phyloP scores from a whole-genome alignment of 2,888 invertebrate genomes.

The Heteromurus nitidus region DNA sequence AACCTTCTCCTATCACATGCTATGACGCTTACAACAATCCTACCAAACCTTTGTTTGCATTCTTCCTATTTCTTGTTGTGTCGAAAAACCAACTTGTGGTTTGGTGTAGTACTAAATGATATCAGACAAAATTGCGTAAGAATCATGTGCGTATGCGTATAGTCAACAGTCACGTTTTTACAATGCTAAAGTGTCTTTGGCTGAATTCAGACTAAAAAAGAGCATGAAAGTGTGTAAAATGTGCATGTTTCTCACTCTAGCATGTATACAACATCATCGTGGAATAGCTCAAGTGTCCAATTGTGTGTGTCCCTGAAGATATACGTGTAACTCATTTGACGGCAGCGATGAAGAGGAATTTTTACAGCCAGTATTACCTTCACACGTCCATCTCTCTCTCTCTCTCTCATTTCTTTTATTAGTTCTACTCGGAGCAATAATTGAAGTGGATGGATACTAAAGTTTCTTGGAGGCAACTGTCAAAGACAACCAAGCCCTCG shows the following conservation, averaged over 20 bases:
- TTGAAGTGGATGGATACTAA: background rate
- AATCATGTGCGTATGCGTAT: no score
- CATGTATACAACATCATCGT: no score
- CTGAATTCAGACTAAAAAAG: background rate
- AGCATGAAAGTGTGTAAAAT: background rate
- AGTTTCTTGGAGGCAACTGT: background rate
- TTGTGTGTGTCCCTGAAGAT: no score
- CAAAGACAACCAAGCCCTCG: conserved; percentile 31
- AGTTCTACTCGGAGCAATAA: background rate
- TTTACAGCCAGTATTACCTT: conserved; percentile 23
- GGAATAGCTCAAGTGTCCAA: no score
- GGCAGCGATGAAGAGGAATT: background rate
- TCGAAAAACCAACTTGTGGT: background rate
- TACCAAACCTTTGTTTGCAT: conserved; percentile 1
- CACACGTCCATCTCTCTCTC: conserved; percentile 29
- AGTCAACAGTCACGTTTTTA: no score
- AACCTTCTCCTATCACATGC: background rate
- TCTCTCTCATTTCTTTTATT: conserved; percentile 18
- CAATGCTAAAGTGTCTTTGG: background rate
- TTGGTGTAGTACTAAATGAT: background rate
- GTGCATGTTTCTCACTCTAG: background rate
- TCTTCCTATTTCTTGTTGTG: no score
- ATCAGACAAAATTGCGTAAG: background rate
- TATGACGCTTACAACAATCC: no score
- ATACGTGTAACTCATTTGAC: no score